phyloP scores from a whole-genome alignment of 1,140 invertebrate genomes.

The Hylyphantes graminicola region DNA sequence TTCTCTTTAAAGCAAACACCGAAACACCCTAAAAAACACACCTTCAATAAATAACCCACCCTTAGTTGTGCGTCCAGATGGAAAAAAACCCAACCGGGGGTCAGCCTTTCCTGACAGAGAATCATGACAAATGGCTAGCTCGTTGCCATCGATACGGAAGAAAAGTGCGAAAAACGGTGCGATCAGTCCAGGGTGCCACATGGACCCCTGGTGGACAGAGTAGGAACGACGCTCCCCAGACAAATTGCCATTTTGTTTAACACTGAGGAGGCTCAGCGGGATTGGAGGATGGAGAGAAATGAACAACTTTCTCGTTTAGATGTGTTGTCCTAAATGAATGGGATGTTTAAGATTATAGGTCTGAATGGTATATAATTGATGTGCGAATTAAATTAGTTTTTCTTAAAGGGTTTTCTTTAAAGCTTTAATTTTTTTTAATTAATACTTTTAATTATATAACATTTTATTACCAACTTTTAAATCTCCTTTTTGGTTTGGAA shows the following conservation, averaged over 20 bases:
- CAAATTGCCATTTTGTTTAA: slow-evolving; percentile 33
- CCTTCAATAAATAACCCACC: slow-evolving; percentile 11
- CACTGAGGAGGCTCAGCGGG: background rate
- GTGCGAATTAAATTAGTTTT: too few relatives aligned
- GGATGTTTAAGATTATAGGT: too few relatives aligned
- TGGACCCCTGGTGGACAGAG: background rate
- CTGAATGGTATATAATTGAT: too few relatives aligned
- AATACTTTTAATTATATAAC: too few relatives aligned
- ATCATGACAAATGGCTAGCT: slow-evolving; percentile 24
- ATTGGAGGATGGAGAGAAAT: too few relatives aligned
- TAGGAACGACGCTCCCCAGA: slow-evolving; percentile 6
- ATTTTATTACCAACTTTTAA: too few relatives aligned
- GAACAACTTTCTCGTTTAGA: too few relatives aligned
- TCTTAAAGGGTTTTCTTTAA: too few relatives aligned
- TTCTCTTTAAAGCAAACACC: too few relatives aligned
- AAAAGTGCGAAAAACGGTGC: slow-evolving; percentile 36
- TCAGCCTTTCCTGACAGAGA: slow-evolving; percentile 19
- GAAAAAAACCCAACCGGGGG: background rate
- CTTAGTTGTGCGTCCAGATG: background rate
- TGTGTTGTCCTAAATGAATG: too few relatives aligned
- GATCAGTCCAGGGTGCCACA: slow-evolving; percentile 2
- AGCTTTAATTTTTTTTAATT: too few relatives aligned
- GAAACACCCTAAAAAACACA: background rate
- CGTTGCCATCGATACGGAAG: slow-evolving; percentile 18
- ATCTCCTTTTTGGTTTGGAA: too few relatives aligned